These are phyloP conservation scores for Drosophila gunungcola DNA, from an alignment of 1,140 invertebrate species.

Conservation along the genomic window DNA sequence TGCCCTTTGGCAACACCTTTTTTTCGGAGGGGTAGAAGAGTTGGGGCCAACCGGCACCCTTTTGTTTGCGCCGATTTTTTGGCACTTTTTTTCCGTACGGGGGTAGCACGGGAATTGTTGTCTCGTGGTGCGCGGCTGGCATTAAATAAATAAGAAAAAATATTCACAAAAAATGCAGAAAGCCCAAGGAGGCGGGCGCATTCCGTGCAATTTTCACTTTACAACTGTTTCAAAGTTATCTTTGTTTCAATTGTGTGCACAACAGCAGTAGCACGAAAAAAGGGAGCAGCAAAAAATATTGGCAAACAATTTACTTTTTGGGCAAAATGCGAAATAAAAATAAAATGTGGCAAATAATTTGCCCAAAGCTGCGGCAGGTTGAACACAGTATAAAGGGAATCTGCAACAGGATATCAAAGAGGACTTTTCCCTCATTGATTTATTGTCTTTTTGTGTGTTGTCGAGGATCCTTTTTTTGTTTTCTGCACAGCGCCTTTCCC, in stretches of 20 bases:
- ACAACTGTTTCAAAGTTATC: slow-evolving; percentile 84
- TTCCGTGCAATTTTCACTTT: slow-evolving; percentile 83
- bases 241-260: slow-evolving; percentile 78
- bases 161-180: slow-evolving; percentile 4
- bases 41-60: slow-evolving; percentile 20
- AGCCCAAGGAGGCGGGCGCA: slow-evolving; percentile 41
- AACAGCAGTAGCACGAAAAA: slow-evolving; percentile 28
- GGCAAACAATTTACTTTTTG: slow-evolving; percentile 82
- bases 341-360: slow-evolving; percentile 81
- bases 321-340: slow-evolving; percentile 56
- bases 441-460: slow-evolving; percentile 60
- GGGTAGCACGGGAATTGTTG: slow-evolving; percentile 52
- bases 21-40: slow-evolving; percentile 23
- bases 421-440: slow-evolving; percentile 73
- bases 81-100: slow-evolving; percentile 48
- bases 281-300: slow-evolving; percentile 73
- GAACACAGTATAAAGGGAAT: slow-evolving; percentile 29
- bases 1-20: slow-evolving; percentile 82
- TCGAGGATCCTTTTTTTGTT: slow-evolving; percentile 1
- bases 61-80: slow-evolving; percentile 65
- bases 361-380: slow-evolving; percentile 83
- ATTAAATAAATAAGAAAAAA: slow-evolving; percentile 81
- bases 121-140: slow-evolving; percentile 61
- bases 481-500: neutral
- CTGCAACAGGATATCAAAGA: slow-evolving; percentile 66